Conservation (phyloP, 2,888 invertebrate genomes). For the Barypeithes pellucidus region DNA sequence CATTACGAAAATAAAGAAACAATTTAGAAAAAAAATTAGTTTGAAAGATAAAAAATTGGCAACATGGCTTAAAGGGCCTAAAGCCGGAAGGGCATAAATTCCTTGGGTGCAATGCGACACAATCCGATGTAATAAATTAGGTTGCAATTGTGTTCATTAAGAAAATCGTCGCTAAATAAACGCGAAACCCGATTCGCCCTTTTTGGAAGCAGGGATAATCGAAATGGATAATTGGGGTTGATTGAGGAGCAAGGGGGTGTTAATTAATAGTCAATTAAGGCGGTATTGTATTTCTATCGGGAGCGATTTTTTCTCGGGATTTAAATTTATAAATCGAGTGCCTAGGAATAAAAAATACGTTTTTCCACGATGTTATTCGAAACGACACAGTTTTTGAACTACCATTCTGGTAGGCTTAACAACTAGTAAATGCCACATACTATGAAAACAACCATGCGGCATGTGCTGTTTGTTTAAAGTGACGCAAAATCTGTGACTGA, state of each 20-base stretch:
- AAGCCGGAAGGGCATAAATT: conserved; percentile 49
- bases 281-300: conserved; percentile 43
- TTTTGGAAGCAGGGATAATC: conserved; percentile 40
- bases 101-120: conserved; percentile 61
- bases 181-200: conserved; percentile 47
- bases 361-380: no score
- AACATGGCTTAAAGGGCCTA: conserved; percentile 20
- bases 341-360: no score
- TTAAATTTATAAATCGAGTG: conserved; percentile 1
- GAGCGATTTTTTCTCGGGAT: conserved; percentile 25
- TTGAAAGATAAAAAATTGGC: conserved; percentile 29
- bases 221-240: conserved; percentile 38
- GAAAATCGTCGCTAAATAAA: conserved; percentile 52
- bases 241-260: conserved; percentile 25
- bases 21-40: no score
- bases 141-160: conserved; percentile 64
- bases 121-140: conserved; percentile 64
- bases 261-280: conserved; percentile 51
- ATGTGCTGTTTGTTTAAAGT: no score
- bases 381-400: no score
- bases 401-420: no score
- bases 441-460: no score
- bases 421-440: no score
- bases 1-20: no score
- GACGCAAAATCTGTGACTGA: no score